phyloP scores from a whole-genome alignment of 2,888 invertebrate species.

The Rhingia rostrata region DNA sequence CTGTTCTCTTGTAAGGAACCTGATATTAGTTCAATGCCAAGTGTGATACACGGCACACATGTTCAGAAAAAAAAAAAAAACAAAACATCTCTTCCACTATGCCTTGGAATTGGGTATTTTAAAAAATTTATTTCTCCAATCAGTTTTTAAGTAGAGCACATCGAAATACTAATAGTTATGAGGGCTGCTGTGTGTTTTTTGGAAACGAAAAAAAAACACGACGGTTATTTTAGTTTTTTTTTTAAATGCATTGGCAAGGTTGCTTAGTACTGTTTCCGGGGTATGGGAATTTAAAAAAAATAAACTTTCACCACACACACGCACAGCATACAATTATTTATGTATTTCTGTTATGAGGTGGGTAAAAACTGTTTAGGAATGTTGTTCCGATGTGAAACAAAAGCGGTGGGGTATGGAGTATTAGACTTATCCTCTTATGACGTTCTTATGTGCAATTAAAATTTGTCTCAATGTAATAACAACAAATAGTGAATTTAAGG shows the following conservation, averaged over 20 bases:
- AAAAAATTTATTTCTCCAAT: too few relatives aligned
- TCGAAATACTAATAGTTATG: slow-evolving; percentile 10
- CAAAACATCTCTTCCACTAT: background rate
- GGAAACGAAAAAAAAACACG: background rate
- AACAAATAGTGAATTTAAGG: slow-evolving; percentile 10
- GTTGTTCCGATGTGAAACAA: slow-evolving; percentile 31
- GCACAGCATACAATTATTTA: too few relatives aligned
- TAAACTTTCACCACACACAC: too few relatives aligned
- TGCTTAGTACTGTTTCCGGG: background rate
- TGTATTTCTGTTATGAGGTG: background rate
- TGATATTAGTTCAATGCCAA: slow-evolving; percentile 20
- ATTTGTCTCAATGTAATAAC: slow-evolving; percentile 16
- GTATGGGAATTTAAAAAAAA: background rate
- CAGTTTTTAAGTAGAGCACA: too few relatives aligned
- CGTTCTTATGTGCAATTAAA: background rate
- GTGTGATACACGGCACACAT: too few relatives aligned
- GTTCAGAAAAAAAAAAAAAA: slow-evolving; percentile 19
- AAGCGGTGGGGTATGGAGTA: slow-evolving; percentile 37
- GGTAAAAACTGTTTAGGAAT: slow-evolving; percentile 27
- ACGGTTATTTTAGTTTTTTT: background rate
- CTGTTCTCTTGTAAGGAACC: slow-evolving; percentile 27
- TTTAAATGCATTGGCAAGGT: slow-evolving; percentile 30
- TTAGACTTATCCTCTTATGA: background rate
- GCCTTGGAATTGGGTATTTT: too few relatives aligned
- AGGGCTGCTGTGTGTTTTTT: background rate